Conservation (phyloP, 2,888 invertebrate genomes). For the Antheraea yamamai region DNA sequence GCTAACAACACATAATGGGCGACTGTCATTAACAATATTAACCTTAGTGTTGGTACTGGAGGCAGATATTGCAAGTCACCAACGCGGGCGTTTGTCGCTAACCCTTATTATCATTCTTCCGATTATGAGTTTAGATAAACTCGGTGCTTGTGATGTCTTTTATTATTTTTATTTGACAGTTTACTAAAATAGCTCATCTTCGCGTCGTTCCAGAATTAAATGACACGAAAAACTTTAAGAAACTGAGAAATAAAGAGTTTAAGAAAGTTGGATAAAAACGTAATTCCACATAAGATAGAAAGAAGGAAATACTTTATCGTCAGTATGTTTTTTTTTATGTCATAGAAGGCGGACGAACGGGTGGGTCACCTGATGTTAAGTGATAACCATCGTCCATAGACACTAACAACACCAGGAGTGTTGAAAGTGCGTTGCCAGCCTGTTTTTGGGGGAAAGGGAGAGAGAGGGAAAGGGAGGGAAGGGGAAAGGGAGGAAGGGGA, state of each 20-base stretch:
- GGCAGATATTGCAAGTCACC: conserved; percentile 73
- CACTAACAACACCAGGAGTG: too few species aligned
- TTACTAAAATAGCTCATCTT: neutral
- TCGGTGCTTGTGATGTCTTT: conserved; percentile 40
- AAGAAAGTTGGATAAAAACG: too few species aligned
- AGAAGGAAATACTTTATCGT: too few species aligned
- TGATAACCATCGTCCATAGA: too few species aligned
- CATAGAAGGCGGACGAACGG: too few species aligned
- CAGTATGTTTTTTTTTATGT: too few species aligned
- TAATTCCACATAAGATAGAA: too few species aligned
- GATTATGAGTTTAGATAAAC: conserved; percentile 37
- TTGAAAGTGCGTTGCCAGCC: too few species aligned
- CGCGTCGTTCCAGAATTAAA: neutral
- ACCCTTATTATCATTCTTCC: conserved; percentile 37
- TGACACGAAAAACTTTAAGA: neutral
- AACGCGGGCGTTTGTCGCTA: conserved; percentile 38
- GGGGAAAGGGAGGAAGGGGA: too few species aligned
- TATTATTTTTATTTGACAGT: conserved; percentile 19
- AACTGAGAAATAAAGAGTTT: neutral
- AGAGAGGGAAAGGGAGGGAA: too few species aligned
- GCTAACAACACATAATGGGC: conserved; percentile 76
- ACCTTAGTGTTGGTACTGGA: conserved; percentile 69
- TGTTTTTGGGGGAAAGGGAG: too few species aligned
- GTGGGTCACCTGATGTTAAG: too few species aligned
- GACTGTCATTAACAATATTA: conserved; percentile 77